Percentiles rank a stretch among this genome's conserved stretches.
phyloP scores from a whole-genome alignment of 2,888 invertebrate genomes.

The Drosophila paramelanica region DNA sequence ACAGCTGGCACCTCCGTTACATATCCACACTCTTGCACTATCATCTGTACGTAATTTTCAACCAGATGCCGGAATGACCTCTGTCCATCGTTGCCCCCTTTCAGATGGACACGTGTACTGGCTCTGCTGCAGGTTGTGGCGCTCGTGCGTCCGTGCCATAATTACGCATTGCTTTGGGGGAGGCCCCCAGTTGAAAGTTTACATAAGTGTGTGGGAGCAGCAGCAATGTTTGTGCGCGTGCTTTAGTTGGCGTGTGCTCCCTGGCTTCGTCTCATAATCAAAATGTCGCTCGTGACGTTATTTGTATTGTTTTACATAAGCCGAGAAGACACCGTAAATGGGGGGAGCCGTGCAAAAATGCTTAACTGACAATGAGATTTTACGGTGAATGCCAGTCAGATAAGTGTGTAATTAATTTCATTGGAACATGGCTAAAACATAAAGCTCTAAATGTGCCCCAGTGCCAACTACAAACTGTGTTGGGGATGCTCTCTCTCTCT shows the following conservation, averaged over 20 bases:
- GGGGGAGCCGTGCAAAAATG: conserved; percentile 17
- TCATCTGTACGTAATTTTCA: conserved; percentile 12
- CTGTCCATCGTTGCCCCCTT: not conserved
- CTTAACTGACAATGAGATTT: conserved; percentile 48
- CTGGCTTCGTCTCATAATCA: conserved; percentile 51
- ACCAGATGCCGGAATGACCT: not conserved
- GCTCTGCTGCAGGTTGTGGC: not conserved
- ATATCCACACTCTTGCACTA: conserved; percentile 53
- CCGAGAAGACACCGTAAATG: conserved; percentile 16
- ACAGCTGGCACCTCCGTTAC: conserved; percentile 32
- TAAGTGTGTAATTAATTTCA: conserved; percentile 72
- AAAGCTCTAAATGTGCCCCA: not conserved
- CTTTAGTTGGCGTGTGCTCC: conserved; percentile 3
- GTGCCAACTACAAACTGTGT: not conserved
- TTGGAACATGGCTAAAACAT: conserved; percentile 35
- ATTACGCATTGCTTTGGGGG: conserved; percentile 55
- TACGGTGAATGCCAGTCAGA: conserved; percentile 49
- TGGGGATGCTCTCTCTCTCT: not conserved
- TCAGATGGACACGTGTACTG: conserved; percentile 57
- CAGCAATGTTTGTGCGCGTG: conserved; percentile 1
- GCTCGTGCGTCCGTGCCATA: conserved; percentile 57
- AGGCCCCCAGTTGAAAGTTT: conserved; percentile 49
- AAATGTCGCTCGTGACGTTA: conserved; percentile 61
- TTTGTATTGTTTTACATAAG: conserved; percentile 68
- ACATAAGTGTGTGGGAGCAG: conserved; percentile 50